Evolutionary conservation across 1,140 invertebrate species (phyloP).

Genomic region (Tetramorium simillimum): DNA sequence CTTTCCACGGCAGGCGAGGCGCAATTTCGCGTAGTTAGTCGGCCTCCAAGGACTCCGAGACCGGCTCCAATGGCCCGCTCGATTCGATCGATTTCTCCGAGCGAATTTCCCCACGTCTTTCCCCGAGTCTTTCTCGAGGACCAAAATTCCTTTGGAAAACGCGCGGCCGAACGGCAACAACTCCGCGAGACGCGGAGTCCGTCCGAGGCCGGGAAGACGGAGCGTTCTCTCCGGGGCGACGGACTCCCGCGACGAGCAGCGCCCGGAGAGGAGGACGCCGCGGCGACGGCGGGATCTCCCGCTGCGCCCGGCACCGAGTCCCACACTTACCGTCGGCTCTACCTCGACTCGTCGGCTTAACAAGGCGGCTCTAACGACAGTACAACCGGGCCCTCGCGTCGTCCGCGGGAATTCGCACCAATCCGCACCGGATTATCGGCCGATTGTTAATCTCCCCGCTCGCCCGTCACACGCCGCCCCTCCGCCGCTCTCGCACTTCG

Average conservation of each 20-base stretch:
- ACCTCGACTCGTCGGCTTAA: slow-evolving; percentile 19
- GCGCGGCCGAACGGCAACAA: too few species aligned
- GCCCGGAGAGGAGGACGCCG: neutral
- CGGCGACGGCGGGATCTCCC: too few species aligned
- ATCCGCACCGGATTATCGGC: slow-evolving; percentile 60
- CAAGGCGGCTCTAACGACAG: slow-evolving; percentile 16
- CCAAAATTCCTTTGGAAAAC: too few species aligned
- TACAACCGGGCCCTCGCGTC: neutral
- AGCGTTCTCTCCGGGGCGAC: neutral
- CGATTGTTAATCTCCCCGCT: slow-evolving; percentile 60
- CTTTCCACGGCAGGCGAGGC: too few species aligned
- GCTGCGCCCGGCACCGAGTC: neutral
- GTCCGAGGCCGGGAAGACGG: too few species aligned
- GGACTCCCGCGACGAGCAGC: neutral
- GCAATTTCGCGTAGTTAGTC: too few species aligned
- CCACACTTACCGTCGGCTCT: slow-evolving; percentile 49
- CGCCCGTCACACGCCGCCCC: slow-evolving; percentile 46
- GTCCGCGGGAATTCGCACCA: slow-evolving; percentile 45
- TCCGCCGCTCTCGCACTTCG: slow-evolving; percentile 50
- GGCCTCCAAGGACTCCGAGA: too few species aligned
- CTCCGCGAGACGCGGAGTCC: neutral
- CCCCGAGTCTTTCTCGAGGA: too few species aligned
- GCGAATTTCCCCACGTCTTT: too few species aligned
- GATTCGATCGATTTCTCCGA: too few species aligned
- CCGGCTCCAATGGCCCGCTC: too few species aligned